Evolutionary conservation across 2,797 vertebrate species (phyloP).

Genomic region (Orestias chungarensis): DNA sequence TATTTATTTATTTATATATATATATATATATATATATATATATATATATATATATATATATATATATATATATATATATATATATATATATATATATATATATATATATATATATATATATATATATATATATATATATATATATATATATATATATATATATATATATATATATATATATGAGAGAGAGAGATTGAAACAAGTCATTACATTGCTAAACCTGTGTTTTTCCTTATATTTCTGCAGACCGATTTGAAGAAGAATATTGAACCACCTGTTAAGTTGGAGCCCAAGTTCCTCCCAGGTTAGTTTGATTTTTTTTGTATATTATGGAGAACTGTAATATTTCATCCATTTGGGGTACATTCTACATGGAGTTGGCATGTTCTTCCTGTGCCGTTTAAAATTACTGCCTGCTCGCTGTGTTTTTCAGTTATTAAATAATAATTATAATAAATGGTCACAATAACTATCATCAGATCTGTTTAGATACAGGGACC

Average conservation of each 20-base stretch:
- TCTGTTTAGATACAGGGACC: not conserved
- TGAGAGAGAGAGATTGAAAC: no score
- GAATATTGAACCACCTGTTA: conserved; percentile 86
- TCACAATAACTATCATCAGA: not conserved
- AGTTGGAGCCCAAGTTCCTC: conserved; percentile 90
- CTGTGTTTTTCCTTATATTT: conserved; percentile 22
- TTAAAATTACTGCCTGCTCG: not conserved
- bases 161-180: no score
- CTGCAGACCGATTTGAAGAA: conserved; percentile 84
- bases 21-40: no score
- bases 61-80: no score
- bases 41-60: no score
- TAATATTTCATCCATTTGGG: not conserved
- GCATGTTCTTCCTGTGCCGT: no score
- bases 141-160: no score
- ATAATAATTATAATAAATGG: not conserved
- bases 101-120: no score
- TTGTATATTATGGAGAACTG: not conserved
- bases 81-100: no score
- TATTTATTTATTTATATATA: no score
- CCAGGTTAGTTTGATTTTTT: conserved; percentile 81
- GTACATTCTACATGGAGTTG: no score
- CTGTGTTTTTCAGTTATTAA: not conserved
- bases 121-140: no score
- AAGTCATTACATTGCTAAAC: conserved; percentile 1